Conservation (phyloP, 2,113 vertebrate species). For the Dinomys branickii region DNA sequence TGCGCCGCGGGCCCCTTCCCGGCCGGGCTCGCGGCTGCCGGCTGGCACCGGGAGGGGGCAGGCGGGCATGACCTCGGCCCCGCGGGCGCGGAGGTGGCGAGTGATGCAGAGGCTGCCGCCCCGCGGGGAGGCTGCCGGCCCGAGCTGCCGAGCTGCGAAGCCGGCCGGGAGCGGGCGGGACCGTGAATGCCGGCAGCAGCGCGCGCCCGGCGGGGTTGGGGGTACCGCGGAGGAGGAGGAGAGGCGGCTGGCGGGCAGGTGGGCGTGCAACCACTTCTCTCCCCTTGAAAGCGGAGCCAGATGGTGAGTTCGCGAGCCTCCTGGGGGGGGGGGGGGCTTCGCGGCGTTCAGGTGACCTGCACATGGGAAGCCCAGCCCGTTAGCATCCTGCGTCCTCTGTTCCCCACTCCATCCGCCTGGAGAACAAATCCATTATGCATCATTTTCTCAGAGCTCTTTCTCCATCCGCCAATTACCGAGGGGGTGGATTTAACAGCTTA, state of each 20-base stretch:
- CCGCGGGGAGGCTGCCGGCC: constrained; percentile 62
- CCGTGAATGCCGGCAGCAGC: constrained; percentile 53
- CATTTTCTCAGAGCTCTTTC: constrained; percentile 58
- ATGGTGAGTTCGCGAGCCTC: neutral
- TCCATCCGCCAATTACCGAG: constrained; percentile 35
- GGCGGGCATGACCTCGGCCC: constrained; percentile 67
- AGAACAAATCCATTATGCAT: constrained; percentile 67
- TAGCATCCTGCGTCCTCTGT: constrained; percentile 48
- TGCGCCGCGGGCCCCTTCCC: constrained; percentile 37
- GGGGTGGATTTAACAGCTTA: constrained; percentile 23
- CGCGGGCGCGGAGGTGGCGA: constrained; percentile 54
- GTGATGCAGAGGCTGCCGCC: constrained; percentile 73
- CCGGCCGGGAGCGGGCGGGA: constrained; percentile 55
- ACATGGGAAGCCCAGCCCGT: constrained; percentile 49
- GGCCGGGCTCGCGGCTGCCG: neutral
- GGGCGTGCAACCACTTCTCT: neutral
- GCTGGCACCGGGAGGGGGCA: constrained; percentile 9
- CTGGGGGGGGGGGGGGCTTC: neutral
- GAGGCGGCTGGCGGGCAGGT: constrained; percentile 23
- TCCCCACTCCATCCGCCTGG: neutral
- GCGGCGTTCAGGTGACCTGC: constrained; percentile 59
- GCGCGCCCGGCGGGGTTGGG: constrained; percentile 19
- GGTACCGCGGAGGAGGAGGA: neutral
- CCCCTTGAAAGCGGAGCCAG: neutral
- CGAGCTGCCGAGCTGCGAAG: constrained; percentile 35